Evolutionary conservation across 2,113 vertebrate species (phyloP), one percentile per base, ranked within the genome.

Genomic region (Dendropsophus ebraccatus): DNA sequence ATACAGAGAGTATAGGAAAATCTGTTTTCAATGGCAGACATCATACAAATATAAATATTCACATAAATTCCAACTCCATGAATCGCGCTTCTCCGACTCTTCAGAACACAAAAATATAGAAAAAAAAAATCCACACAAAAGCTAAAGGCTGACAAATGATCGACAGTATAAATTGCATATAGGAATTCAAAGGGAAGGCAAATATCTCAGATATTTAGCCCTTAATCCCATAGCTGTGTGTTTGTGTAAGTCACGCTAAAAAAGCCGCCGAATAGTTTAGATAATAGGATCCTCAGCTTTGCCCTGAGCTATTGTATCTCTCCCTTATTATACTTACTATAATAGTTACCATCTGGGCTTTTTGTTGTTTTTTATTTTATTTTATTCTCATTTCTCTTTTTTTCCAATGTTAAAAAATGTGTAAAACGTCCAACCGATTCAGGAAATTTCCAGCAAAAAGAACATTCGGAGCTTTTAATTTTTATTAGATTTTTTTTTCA

Each of bases 261-360:
- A 74, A 41, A 41, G 41, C 41, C 60, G 11, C 30, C 56, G 52
- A 45, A 30, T 23, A 19, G 69, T 16, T 75, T 5, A 76, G 72
- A 47, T 76, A 84, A 84, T 49, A 47, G 56, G 41, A 75, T 32
- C 47, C n/a, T 10, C 37, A 60, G 76, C 45, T 37, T 28, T 58
- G 49, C 76, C 76, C 76, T 28, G 37, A 80, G 60, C 62, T 72
- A 47, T 85, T 85, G 83, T 77, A 78, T 69, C 77, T 67, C 45
- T 47, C 49, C 60, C 25, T 28, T 70, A 80, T 86, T 86, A 70
- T 47, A 58, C 32, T 30, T 45, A 69, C 76, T 47, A 32, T 80
- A 86, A 86, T 80, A 37, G 84, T 41, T 72, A 79, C 65, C 84
- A 86, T 86, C 84, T 86, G 84, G 10, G 75, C 79, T 86, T 86